Evolutionary conservation across 2,113 vertebrate genomes (phyloP).

Genomic region (Benitochromis conjunctus): DNA sequence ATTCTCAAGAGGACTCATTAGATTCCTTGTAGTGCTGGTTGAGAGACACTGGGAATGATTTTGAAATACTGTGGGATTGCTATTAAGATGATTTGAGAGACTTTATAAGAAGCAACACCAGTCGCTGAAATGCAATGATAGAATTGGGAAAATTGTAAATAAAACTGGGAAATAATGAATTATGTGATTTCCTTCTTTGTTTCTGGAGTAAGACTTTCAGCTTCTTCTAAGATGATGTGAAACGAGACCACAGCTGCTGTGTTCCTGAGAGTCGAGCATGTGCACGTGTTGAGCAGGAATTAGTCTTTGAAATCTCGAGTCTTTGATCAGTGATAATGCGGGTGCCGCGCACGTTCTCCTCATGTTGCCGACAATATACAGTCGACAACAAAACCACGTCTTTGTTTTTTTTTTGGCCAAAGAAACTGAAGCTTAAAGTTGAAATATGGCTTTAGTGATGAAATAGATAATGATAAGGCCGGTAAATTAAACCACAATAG

Average conservation of each 20-base stretch:
- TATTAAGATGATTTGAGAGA: background rate
- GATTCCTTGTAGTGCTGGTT: constrained; percentile 5
- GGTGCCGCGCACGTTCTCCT: background rate
- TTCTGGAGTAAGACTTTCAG: background rate
- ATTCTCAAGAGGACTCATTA: constrained; percentile 49
- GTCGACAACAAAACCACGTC: constrained; percentile 8
- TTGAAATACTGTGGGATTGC: background rate
- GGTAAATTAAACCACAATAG: background rate
- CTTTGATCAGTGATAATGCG: constrained; percentile 38
- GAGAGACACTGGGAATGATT: background rate
- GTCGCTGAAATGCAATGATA: background rate
- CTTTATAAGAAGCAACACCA: background rate
- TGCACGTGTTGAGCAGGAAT: constrained; percentile 11
- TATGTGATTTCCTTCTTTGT: background rate
- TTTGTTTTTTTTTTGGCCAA: background rate
- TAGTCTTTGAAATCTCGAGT: constrained; percentile 21
- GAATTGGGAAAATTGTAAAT: background rate
- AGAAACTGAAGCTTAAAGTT: background rate
- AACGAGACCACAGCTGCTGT: constrained; percentile 31
- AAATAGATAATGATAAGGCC: background rate
- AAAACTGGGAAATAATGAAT: background rate
- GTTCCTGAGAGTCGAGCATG: background rate
- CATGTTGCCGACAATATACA: constrained; percentile 2
- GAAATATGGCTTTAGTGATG: background rate
- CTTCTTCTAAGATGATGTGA: background rate